phyloP scores from a whole-genome alignment of 2,113 vertebrate species.

The Kryptolebias marmoratus region DNA sequence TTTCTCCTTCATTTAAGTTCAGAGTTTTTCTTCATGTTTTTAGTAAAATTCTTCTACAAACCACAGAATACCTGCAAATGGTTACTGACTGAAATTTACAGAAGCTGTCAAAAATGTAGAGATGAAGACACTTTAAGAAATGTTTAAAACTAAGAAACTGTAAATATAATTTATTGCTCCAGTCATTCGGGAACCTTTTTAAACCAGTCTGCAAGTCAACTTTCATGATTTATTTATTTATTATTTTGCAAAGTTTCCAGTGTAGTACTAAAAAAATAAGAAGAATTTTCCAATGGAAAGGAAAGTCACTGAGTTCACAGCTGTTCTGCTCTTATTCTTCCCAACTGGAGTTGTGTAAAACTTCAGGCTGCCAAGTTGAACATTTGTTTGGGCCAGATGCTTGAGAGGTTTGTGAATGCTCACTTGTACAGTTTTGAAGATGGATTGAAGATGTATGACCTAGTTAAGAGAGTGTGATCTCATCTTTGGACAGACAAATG shows the following conservation, averaged over 20 bases:
- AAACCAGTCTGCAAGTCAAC: conserved; percentile 4
- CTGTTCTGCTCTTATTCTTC: conserved; percentile 41
- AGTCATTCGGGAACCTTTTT: neutral
- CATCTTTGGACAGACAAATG: conserved; percentile 15
- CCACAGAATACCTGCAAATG: too few species aligned
- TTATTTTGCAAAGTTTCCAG: conserved; percentile 5
- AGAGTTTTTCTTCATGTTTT: too few species aligned
- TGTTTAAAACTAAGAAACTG: neutral
- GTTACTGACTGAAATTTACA: too few species aligned
- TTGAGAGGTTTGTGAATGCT: conserved; percentile 19
- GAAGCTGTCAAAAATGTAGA: neutral
- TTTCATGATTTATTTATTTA: conserved; percentile 8
- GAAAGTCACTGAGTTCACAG: conserved; percentile 69
- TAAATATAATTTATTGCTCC: neutral
- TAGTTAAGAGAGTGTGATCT: conserved; percentile 16
- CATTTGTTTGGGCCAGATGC: conserved; percentile 50
- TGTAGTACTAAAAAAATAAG: neutral
- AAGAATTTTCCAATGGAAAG: conserved; percentile 32
- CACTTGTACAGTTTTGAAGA: conserved; percentile 36
- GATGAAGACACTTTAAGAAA: too few species aligned
- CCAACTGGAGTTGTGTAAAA: conserved; percentile 49
- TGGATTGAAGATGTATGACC: conserved; percentile 21
- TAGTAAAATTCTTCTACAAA: too few species aligned
- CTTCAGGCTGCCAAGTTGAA: conserved; percentile 48
- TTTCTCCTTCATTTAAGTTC: too few species aligned